Percentiles rank a stretch among this genome's conserved stretches.
phyloP scores from a whole-genome alignment of 2,797 vertebrate species.

The Pangasius djambal region DNA sequence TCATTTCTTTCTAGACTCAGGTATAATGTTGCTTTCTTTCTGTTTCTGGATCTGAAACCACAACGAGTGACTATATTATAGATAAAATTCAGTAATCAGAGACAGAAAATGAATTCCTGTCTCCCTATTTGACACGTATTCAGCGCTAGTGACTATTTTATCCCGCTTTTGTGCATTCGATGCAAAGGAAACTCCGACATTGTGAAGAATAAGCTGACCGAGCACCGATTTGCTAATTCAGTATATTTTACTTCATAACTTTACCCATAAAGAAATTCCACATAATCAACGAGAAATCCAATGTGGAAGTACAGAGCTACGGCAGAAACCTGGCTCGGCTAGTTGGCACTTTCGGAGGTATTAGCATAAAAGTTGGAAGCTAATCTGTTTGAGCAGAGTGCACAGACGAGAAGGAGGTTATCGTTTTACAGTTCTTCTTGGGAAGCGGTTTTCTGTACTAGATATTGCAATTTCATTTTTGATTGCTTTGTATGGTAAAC shows the following conservation, averaged over 20 bases:
- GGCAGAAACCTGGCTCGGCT: background rate
- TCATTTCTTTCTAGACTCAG: background rate
- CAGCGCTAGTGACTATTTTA: background rate
- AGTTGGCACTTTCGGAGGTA: background rate
- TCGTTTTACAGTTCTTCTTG: background rate
- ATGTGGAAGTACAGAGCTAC: background rate
- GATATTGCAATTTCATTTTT: background rate
- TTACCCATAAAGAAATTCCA: background rate
- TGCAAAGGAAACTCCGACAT: background rate
- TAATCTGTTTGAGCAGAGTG: background rate
- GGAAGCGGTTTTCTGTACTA: background rate
- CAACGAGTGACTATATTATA: background rate
- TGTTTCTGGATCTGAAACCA: background rate
- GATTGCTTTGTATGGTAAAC: background rate
- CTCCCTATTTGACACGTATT: background rate
- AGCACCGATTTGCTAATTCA: background rate
- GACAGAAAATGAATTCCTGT: background rate
- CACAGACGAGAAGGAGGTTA: background rate
- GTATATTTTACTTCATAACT: background rate
- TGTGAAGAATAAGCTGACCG: background rate
- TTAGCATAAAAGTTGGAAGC: background rate
- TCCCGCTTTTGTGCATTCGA: background rate
- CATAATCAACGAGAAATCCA: background rate
- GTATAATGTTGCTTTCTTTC: background rate
- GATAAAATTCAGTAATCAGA: background rate